These are phyloP conservation scores for Amaurobius ferox DNA, from an alignment of 2,888 invertebrate genomes.

Conservation along the genomic window DNA sequence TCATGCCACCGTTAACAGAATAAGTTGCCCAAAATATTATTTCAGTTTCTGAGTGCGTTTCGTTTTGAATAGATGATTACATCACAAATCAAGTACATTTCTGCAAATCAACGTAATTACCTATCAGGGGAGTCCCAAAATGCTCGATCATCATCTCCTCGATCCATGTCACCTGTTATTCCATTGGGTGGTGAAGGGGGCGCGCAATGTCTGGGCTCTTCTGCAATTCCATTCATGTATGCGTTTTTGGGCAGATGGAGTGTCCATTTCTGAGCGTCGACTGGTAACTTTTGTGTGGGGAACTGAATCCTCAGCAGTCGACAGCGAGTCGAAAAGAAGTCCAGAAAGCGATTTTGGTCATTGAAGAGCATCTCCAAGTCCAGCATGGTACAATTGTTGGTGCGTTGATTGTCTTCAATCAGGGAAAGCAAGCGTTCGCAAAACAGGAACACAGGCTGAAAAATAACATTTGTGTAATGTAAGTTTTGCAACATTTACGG, in stretches of 20 bases:
- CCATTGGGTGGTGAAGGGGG: slow-evolving; percentile 58
- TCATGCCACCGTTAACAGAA: no score
- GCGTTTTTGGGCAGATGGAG: slow-evolving; percentile 24
- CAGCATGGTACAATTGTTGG: not conserved
- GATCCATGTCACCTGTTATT: slow-evolving; percentile 24
- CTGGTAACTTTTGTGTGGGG: slow-evolving; percentile 3
- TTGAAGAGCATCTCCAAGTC: slow-evolving; percentile 27
- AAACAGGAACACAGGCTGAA: slow-evolving; percentile 85
- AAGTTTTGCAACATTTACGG: no score
- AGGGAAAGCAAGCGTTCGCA: slow-evolving; percentile 83
- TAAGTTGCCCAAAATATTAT: no score
- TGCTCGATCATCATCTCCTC: slow-evolving; percentile 29
- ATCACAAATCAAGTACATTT: no score
- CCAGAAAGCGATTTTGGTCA: slow-evolving; percentile 51
- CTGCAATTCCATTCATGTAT: slow-evolving; percentile 38
- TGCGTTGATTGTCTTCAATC: slow-evolving; percentile 21
- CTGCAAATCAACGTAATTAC: no score
- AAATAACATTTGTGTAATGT: no score
- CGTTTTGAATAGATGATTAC: no score
- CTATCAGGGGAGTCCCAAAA: slow-evolving; percentile 66
- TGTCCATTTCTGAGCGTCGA: slow-evolving; percentile 26
- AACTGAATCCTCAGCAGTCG: slow-evolving; percentile 40
- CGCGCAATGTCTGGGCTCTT: slow-evolving; percentile 54
- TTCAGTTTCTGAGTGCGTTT: no score
- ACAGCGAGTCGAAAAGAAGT: slow-evolving; percentile 46